These are phyloP conservation scores for Acrossocheilus fasciatus DNA, from an alignment of 2,797 vertebrate species.

Conservation along the genomic window DNA sequence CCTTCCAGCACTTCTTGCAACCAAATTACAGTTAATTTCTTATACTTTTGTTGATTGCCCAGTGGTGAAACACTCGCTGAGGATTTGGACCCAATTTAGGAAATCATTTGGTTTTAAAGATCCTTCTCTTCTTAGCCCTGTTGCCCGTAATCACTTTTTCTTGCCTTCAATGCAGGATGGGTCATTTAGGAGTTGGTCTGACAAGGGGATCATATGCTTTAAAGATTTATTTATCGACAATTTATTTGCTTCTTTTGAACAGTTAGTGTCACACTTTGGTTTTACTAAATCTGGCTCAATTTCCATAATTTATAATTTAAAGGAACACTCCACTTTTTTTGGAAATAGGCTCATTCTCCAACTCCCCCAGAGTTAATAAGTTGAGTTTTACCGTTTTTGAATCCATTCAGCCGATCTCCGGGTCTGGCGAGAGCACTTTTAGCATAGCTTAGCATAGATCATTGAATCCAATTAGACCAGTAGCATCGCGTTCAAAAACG, in stretches of 20 bases:
- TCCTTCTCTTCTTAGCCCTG: neutral
- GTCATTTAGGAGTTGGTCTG: neutral
- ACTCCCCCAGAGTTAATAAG: too few species aligned
- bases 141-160: neutral
- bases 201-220: neutral
- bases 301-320: too few species aligned
- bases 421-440: too few species aligned
- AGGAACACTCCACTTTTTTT: too few species aligned
- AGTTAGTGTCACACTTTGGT: neutral
- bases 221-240: neutral
- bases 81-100: neutral
- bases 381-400: too few species aligned
- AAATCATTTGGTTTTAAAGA: neutral
- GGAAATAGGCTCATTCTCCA: too few species aligned
- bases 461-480: too few species aligned
- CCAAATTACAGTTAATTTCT: neutral
- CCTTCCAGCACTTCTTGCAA: neutral
- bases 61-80: neutral
- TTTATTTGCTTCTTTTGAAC: conserved; percentile 10
- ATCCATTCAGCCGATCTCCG: too few species aligned
- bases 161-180: neutral
- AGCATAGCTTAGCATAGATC: too few species aligned
- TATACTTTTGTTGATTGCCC: neutral
- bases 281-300: too few species aligned
- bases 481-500: too few species aligned